These are phyloP conservation scores for Leptopilina drosophilae DNA, from an alignment of 2,888 invertebrate species.

Conservation along the genomic window DNA sequence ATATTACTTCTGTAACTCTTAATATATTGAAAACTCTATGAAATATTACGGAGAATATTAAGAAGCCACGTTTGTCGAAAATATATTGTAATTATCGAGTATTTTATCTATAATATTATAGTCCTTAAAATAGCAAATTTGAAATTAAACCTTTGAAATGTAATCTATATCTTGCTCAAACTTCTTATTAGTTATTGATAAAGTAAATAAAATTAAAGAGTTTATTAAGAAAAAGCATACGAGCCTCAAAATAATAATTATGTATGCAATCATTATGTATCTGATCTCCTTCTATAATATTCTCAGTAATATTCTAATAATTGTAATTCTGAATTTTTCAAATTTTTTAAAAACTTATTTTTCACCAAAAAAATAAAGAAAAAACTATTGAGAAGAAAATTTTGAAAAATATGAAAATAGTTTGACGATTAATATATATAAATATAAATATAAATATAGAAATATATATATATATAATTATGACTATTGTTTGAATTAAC, in stretches of 20 bases:
- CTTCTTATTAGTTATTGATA: neutral
- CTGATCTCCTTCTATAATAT: constrained; percentile 12
- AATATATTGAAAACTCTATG: neutral
- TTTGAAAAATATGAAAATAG: too few relatives aligned
- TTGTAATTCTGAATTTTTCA: constrained; percentile 1
- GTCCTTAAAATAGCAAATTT: neutral
- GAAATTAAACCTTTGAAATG: neutral
- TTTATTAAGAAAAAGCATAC: neutral
- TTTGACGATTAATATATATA: too few relatives aligned
- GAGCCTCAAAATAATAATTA: neutral
- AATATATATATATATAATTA: neutral
- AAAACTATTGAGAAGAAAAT: too few relatives aligned
- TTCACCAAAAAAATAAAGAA: neutral
- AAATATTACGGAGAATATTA: constrained; percentile 27
- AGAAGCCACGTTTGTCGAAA: neutral
- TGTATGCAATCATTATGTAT: neutral
- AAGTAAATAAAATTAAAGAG: neutral
- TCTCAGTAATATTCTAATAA: constrained; percentile 18
- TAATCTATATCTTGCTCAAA: constrained; percentile 1
- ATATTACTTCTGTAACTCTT: constrained; percentile 31
- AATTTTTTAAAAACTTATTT: constrained; percentile 27
- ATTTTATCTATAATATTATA: neutral
- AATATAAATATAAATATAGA: neutral
- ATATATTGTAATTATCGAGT: constrained; percentile 28
- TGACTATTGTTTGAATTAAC: neutral